These are phyloP conservation scores for Tromatobia lineatoria DNA, from an alignment of 2,888 invertebrate genomes.

Conservation along the genomic window DNA sequence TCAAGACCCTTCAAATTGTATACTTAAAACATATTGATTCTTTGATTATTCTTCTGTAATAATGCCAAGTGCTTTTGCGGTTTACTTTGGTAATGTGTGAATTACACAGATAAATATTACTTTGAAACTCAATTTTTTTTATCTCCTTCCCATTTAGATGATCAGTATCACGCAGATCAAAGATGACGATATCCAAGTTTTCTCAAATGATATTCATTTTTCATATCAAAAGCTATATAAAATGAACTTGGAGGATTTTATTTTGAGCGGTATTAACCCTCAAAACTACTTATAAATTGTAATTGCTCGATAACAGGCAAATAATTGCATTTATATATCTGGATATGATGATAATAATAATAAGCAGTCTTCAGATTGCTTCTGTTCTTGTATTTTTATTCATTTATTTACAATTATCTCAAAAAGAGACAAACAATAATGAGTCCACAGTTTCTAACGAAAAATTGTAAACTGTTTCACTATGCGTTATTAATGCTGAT, in stretches of 20 bases:
- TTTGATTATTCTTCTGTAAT: conserved; percentile 12
- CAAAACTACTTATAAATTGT: no score
- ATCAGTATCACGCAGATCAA: background rate
- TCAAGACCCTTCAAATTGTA: background rate
- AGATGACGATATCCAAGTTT: background rate
- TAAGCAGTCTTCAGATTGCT: background rate
- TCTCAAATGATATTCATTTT: no score
- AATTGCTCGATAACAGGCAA: no score
- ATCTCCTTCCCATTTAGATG: background rate
- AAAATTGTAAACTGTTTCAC: conserved; percentile 25
- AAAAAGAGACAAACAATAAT: conserved; percentile 36
- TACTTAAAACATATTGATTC: conserved; percentile 11
- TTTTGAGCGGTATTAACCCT: background rate
- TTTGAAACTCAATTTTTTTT: background rate
- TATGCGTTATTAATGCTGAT: conserved; percentile 38
- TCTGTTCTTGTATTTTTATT: conserved; percentile 15
- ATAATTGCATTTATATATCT: no score
- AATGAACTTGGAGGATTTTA: background rate
- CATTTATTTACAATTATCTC: conserved; percentile 38
- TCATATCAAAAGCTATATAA: no score
- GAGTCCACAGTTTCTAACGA: conserved; percentile 33
- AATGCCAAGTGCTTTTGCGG: background rate
- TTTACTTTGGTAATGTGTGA: conserved; percentile 17
- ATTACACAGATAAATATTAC: conserved; percentile 37
- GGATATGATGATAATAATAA: background rate